Evolutionary conservation across 2,797 vertebrate species (phyloP), one percentile per base, ranked within the genome.

Genomic region (Mergus octosetaceus): DNA sequence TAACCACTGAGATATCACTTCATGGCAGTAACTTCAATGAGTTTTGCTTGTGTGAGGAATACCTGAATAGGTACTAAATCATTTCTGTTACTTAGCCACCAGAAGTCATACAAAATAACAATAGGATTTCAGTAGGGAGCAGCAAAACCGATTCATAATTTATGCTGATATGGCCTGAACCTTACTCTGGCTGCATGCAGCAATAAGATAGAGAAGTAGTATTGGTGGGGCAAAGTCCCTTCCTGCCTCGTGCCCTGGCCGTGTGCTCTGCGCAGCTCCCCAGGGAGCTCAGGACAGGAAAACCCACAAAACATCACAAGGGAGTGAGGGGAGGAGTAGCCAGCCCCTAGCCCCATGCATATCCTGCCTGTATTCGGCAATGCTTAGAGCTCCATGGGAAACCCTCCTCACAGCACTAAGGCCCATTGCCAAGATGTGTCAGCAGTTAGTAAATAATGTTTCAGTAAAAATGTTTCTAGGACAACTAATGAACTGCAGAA

Each of bases 201-300:
- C 57, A n/a, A 19, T 66, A 8, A 30, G 43, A 53, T 15, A 58
- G 32, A 61, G 41, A 30, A 34, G 14, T 64, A 32, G 2, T n/a
- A 2, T 6, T 60, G 28, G 57, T 49, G 39, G 57, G 49, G n/a
- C 65, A 32, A 41, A 69, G 41, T 19, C 36, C 19, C 51, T 24
- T 51, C 45, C 34, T 85, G 54, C n/a, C 39, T 1, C 9, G 9
- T 19, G 45, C 0, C n/a, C 69, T 56, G 28, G 18, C 51, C 4
- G 0, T n/a, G 11, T 2, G 1, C 30, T 60, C 61, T 15, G 62
- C 0, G 0, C 57, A 43, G 71, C 41, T 56, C 16, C 0, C 1
- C 2, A 12, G 19, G 24, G 20, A 72, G 15, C 17, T 58, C 51
- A 57, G 70, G 4, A 60, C 2, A 2, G 56, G 41, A 60, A 36